These are phyloP conservation scores for Pseudococcus viburni DNA, from an alignment of 2,888 invertebrate species.

Conservation along the genomic window DNA sequence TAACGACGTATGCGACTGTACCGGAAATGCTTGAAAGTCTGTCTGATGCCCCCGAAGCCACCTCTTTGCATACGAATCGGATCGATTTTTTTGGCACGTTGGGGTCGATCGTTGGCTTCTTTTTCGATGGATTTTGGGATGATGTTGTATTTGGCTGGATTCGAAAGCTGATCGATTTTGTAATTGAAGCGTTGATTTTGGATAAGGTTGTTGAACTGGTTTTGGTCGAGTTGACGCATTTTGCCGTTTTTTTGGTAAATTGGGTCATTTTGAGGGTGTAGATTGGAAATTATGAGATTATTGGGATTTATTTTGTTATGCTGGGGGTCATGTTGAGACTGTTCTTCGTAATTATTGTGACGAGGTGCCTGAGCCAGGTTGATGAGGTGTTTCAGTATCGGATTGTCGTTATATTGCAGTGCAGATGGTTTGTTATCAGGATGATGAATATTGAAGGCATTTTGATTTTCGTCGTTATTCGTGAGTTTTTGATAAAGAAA, in stretches of 20 bases:
- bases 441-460: background rate
- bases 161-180: background rate
- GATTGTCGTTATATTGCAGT: background rate
- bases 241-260: background rate
- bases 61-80: background rate
- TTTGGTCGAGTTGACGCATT: background rate
- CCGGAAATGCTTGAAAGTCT: background rate
- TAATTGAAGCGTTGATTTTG: background rate
- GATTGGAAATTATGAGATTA: background rate
- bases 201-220: background rate
- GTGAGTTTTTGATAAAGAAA: no score
- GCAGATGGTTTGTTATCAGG: background rate
- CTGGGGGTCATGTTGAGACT: background rate
- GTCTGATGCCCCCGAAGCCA: background rate
- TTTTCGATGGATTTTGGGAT: background rate
- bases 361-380: background rate
- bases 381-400: background rate
- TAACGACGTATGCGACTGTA: constrained; percentile 30
- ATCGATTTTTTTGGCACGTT: background rate
- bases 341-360: background rate
- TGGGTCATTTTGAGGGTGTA: background rate
- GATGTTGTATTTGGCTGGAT: background rate
- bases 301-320: background rate
- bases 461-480: background rate
- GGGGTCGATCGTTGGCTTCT: background rate